Conservation (phyloP, 1,140 invertebrate species). For the Magallana angulata region DNA sequence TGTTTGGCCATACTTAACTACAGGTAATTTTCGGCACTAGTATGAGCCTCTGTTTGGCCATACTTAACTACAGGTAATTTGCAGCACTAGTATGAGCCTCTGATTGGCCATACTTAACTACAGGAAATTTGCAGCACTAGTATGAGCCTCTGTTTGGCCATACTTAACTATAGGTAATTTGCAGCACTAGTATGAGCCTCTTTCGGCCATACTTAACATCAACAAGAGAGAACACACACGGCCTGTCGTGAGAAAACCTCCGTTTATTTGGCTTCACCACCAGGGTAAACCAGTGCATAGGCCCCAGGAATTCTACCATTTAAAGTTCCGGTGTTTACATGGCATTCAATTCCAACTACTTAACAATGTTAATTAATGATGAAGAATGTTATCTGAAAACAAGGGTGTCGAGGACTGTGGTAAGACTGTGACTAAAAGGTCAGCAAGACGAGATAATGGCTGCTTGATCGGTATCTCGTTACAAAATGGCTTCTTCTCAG, state of each 20-base stretch:
- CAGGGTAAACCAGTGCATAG: not conserved
- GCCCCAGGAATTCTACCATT: slow-evolving; percentile 17
- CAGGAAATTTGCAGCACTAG: too few species aligned
- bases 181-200: not conserved
- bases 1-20: not conserved
- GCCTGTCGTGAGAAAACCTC: not conserved
- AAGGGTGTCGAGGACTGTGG: not conserved
- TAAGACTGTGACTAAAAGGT: slow-evolving; percentile 20
- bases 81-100: not conserved
- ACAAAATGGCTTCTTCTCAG: slow-evolving; percentile 26
- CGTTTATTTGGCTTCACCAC: not conserved
- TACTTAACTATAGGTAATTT: not conserved
- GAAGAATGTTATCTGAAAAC: slow-evolving; percentile 27
- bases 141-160: not conserved
- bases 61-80: not conserved
- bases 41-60: not conserved
- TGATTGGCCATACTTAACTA: not conserved
- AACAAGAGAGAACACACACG: not conserved
- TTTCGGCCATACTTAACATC: not conserved
- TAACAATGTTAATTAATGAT: slow-evolving; percentile 33
- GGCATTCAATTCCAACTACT: slow-evolving; percentile 30
- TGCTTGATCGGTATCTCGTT: not conserved
- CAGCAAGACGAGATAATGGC: slow-evolving; percentile 20
- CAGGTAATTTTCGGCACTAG: too few species aligned
- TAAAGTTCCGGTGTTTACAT: slow-evolving; percentile 31